phyloP scores from a whole-genome alignment of 2,113 vertebrate genomes.

The Saguinus midas region DNA sequence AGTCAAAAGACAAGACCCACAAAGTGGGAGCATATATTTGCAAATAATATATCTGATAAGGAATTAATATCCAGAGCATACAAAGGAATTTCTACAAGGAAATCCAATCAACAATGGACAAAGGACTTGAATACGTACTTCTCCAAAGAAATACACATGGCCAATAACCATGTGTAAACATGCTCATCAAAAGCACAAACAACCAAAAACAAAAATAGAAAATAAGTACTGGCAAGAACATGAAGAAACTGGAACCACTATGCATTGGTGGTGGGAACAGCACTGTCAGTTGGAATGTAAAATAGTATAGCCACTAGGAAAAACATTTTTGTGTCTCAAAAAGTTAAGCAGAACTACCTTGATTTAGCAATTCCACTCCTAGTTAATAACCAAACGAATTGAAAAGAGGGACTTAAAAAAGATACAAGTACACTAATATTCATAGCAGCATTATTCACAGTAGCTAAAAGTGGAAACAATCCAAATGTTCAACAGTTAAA shows the following conservation, averaged over 20 bases:
- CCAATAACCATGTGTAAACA: not conserved
- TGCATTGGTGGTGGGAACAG: not conserved
- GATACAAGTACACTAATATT: not conserved
- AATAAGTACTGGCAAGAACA: not conserved
- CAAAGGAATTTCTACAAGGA: not conserved
- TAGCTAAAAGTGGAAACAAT: not conserved
- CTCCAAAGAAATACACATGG: not conserved
- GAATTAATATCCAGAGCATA: not conserved
- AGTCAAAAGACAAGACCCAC: not conserved
- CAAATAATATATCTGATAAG: not conserved
- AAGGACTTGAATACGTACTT: not conserved
- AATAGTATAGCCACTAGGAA: not conserved
- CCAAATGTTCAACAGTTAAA: not conserved
- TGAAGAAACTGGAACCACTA: not conserved
- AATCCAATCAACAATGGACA: not conserved
- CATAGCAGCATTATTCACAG: not conserved
- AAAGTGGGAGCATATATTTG: not conserved
- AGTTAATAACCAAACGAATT: not conserved
- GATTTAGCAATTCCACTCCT: not conserved
- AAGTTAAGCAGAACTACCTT: not conserved
- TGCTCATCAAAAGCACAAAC: not conserved
- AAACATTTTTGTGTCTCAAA: not conserved
- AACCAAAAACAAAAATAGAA: not conserved
- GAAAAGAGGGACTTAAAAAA: not conserved
- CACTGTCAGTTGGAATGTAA: not conserved